Conservation (phyloP, 2,888 invertebrate genomes). For the Rhamphomyia laevipes region DNA sequence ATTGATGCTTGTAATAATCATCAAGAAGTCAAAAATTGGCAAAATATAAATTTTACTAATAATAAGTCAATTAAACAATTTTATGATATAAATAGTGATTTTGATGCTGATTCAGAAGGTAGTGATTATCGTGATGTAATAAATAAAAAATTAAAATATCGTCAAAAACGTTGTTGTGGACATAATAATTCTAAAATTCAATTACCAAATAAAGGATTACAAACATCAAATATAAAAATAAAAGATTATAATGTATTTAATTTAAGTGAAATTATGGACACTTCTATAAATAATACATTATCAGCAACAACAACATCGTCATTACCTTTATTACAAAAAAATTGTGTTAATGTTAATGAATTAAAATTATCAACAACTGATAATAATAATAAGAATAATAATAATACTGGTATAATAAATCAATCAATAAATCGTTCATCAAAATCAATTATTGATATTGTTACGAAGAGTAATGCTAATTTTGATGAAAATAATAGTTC, state of each 20-base stretch:
- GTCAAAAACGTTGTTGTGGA: slow-evolving; percentile 8
- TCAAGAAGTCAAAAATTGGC: slow-evolving; percentile 8
- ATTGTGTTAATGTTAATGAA: slow-evolving; percentile 2
- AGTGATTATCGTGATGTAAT: slow-evolving; percentile 38
- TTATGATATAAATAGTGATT: slow-evolving; percentile 36
- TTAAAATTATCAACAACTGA: slow-evolving; percentile 3
- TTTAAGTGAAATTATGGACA: slow-evolving; percentile 19
- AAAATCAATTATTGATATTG: not conserved
- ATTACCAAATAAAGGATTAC: too few relatives aligned
- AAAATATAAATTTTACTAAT: not conserved
- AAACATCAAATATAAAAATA: too few relatives aligned
- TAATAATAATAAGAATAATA: too few relatives aligned
- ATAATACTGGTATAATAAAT: not conserved
- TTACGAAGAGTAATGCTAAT: not conserved
- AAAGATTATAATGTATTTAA: slow-evolving; percentile 15
- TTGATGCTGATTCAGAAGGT: slow-evolving; percentile 49
- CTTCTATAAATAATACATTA: slow-evolving; percentile 1
- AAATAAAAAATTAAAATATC: not conserved
- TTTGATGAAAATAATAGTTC: too few relatives aligned
- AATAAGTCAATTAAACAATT: slow-evolving; percentile 6
- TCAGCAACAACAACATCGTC: slow-evolving; percentile 9
- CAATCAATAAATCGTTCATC: not conserved
- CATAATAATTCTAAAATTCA: too few relatives aligned
- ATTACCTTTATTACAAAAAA: slow-evolving; percentile 1
- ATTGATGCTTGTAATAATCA: slow-evolving; percentile 8